Evolutionary conservation across 2,888 invertebrate genomes (phyloP).

Genomic region (Marasmarcha lunaedactyla): DNA sequence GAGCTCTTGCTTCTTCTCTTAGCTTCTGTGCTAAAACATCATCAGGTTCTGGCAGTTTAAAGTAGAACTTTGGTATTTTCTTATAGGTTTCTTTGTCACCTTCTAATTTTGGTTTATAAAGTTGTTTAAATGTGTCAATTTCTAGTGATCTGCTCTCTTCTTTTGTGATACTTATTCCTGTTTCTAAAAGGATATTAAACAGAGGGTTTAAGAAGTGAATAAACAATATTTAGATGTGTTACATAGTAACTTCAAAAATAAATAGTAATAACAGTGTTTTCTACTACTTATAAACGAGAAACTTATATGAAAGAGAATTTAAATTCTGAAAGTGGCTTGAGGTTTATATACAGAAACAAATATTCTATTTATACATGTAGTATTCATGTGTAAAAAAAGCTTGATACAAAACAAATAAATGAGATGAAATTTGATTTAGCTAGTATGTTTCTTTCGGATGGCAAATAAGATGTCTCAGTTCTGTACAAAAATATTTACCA

Average conservation of each 20-base stretch:
- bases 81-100: constrained; percentile 63
- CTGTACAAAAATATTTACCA: constrained; percentile 30
- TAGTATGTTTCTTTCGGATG: not conserved
- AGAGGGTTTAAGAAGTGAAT: not conserved
- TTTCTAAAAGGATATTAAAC: constrained; percentile 29
- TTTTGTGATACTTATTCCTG: constrained; percentile 44
- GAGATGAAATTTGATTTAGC: no score
- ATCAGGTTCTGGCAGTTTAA: constrained; percentile 80
- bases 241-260: no score
- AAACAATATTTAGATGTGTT: not conserved
- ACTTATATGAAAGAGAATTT: no score
- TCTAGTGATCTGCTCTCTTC: constrained; percentile 60
- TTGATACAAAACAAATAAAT: no score
- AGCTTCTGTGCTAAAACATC: constrained; percentile 84
- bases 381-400: no score
- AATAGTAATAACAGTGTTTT: no score
- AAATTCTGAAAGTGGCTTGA: no score
- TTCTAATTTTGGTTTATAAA: constrained; percentile 63
- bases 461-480: not conserved
- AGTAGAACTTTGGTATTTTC: constrained; percentile 81
- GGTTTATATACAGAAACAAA: no score
- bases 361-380: no score
- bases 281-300: no score
- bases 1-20: constrained; percentile 88
- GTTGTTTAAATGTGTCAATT: constrained; percentile 64